Base-by-base conservation (phyloP, 64 coral and sea anemone genomes). In the Platygyra sinensis region DNA sequence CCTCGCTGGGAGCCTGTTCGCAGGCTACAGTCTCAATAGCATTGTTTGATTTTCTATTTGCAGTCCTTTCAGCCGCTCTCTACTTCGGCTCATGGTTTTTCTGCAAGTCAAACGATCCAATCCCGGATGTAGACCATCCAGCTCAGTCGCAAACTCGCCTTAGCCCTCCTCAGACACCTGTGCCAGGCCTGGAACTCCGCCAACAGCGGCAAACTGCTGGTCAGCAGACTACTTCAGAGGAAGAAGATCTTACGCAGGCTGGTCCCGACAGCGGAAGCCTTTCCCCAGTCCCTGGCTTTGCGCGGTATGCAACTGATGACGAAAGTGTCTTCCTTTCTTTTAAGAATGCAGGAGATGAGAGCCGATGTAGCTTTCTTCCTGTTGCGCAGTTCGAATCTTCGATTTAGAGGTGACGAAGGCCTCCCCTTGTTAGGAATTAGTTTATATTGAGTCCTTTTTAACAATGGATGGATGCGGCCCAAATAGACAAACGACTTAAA, bases 51-150 rank as follows among this genome's bases (percentile, higher is more conserved):
- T 10, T 49, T 80, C 38, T 24, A 59, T 78, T 82, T 67, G 12
- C 60, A 99, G 97, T 94, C 8, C 67, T 99, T 62, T 92, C 97
- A 32, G 93, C 97, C 8, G 76, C 93, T 18, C 88, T 99, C n/a
- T 99, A 99, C 54, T 99, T 99, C 59, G 72, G 89, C 18, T 99
- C 97, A 15, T 99, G 94, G 93, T 96, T 96, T 73, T 89, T 95
- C 78, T 96, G 94, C 67, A 96, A 93, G 90, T 91, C 92, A 65
- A 96, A 90, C 80, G 94, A 96, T 24, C 72, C 74, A 12, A 76
- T 75, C 10, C 80, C 86, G 19, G 86, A 79, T 69, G 72, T 74
- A 4, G 86, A 65, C 20, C 60, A 63, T 65, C 0, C 36, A 22
- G 18, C 81, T 17, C 38, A 50, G 32, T 24, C n/a, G 4, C 62